Evolutionary conservation across 2,888 invertebrate genomes (phyloP).

Genomic region (Mesodorylaimus sp.): DNA sequence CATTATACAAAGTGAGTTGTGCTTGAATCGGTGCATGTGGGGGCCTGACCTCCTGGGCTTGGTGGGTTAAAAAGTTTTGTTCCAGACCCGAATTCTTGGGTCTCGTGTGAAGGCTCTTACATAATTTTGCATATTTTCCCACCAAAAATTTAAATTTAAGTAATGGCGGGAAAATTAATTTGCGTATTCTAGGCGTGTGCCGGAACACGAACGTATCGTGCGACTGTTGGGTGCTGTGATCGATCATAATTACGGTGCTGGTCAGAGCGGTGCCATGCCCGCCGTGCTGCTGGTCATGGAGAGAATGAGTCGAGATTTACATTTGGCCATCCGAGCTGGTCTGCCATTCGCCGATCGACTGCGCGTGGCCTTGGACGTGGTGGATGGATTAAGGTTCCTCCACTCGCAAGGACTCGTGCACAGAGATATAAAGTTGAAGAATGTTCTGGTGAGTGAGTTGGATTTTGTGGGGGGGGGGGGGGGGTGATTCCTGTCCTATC

Average conservation of each 20-base stretch:
- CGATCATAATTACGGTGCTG: constrained; percentile 47
- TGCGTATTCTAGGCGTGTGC: constrained; percentile 46
- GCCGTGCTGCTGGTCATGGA: constrained; percentile 63
- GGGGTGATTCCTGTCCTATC: constrained; percentile 6
- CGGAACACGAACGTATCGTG: constrained; percentile 58
- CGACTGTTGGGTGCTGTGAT: constrained; percentile 58
- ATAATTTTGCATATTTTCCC: too few species aligned
- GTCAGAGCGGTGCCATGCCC: constrained; percentile 40
- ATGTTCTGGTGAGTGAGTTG: constrained; percentile 47
- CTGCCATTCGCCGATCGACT: constrained; percentile 41
- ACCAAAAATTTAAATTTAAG: too few species aligned
- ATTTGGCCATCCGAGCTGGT: constrained; percentile 52
- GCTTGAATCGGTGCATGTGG: neutral
- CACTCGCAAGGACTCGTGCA: constrained; percentile 72
- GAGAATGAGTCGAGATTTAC: constrained; percentile 49
- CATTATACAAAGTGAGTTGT: constrained; percentile 54
- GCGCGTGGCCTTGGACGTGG: constrained; percentile 59
- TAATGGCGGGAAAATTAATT: too few species aligned
- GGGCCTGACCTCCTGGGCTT: neutral
- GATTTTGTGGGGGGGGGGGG: neutral
- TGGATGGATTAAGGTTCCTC: constrained; percentile 66
- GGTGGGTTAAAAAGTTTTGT: constrained; percentile 4
- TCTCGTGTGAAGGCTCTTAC: too few species aligned
- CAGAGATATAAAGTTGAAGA: constrained; percentile 71
- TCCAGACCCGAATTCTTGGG: too few species aligned